A percentile compares a stretch with the other conserved stretches of the same genome.
These are phyloP conservation scores for Sebastes nivosus DNA, from an alignment of 2,797 vertebrate species.

Conservation along the genomic window DNA sequence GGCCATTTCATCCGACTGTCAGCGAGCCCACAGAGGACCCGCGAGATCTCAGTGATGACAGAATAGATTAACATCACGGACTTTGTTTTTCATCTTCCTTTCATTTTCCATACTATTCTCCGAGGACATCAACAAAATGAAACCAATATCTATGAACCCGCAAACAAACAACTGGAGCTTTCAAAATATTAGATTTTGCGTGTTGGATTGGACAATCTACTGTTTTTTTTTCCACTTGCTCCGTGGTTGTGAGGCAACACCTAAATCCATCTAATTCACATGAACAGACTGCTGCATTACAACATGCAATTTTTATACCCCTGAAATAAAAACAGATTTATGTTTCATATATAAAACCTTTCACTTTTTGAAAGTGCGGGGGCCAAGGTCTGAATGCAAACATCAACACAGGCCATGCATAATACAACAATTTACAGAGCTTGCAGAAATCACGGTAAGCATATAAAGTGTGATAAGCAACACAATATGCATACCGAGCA, in stretches of 20 bases:
- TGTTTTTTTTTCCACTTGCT: conserved; percentile 26
- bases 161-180: conserved; percentile 56
- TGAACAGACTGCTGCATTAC: conserved; percentile 17
- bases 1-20: conserved; percentile 74
- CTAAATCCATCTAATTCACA: conserved; percentile 34
- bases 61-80: conserved; percentile 75
- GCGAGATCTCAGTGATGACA: conserved; percentile 72
- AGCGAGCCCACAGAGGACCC: conserved; percentile 52
- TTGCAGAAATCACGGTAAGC: conserved; percentile 49
- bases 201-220: conserved; percentile 44
- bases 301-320: conserved; percentile 4
- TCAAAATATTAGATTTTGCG: conserved; percentile 58
- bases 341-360: conserved; percentile 23
- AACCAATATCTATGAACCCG: conserved; percentile 67
- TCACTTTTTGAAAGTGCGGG: conserved; percentile 8
- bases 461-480: conserved; percentile 55
- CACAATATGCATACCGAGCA: conserved; percentile 58
- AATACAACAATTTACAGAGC: conserved; percentile 45
- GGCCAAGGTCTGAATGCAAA: conserved; percentile 29
- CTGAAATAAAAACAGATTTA: conserved; percentile 50
- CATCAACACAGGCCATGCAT: conserved; percentile 24
- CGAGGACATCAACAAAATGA: conserved; percentile 63
- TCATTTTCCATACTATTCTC: conserved; percentile 64
- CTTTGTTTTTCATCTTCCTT: conserved; percentile 76
- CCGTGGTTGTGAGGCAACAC: conserved; percentile 15